Percentiles rank a stretch among this genome's conserved stretches.
phyloP scores from a whole-genome alignment of 2,888 invertebrate species.

The Glyphotaelius pellucidus region DNA sequence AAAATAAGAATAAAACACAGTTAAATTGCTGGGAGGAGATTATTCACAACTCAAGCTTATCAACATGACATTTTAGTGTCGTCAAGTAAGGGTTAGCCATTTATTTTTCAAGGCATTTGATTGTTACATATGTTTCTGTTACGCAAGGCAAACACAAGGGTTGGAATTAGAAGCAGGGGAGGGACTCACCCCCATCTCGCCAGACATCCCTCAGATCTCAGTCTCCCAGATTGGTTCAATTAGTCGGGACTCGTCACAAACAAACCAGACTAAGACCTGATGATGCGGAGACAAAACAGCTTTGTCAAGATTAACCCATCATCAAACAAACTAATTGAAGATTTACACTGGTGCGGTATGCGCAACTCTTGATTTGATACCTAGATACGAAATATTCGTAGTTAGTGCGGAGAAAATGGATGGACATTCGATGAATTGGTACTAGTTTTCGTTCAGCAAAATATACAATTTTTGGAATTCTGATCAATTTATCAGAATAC shows the following conservation, averaged over 20 bases:
- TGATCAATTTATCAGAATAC: background rate
- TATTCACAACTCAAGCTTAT: background rate
- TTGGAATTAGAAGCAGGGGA: background rate
- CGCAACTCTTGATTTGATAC: background rate
- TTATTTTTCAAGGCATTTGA: background rate
- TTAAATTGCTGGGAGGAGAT: background rate
- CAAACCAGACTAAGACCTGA: conserved; percentile 57
- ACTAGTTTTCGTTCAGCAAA: background rate
- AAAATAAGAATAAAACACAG: background rate
- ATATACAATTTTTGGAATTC: background rate
- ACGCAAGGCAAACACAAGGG: conserved; percentile 17
- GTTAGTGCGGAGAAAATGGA: background rate
- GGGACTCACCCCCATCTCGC: conserved; percentile 18
- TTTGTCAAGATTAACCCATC: conserved; percentile 60
- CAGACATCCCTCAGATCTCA: conserved; percentile 58
- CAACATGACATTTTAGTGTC: background rate
- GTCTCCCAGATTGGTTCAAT: conserved; percentile 63
- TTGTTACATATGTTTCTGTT: conserved; percentile 2
- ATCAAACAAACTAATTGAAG: conserved; percentile 61
- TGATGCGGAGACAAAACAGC: conserved; percentile 55
- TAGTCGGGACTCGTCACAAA: conserved; percentile 64
- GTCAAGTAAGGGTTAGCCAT: background rate
- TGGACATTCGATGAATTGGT: background rate
- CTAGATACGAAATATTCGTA: background rate
- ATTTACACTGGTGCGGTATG: conserved; percentile 37